Evolutionary conservation across 2,797 vertebrate species (phyloP), one percentile per base, ranked within the genome.

Genomic region (Mus minutoides): DNA sequence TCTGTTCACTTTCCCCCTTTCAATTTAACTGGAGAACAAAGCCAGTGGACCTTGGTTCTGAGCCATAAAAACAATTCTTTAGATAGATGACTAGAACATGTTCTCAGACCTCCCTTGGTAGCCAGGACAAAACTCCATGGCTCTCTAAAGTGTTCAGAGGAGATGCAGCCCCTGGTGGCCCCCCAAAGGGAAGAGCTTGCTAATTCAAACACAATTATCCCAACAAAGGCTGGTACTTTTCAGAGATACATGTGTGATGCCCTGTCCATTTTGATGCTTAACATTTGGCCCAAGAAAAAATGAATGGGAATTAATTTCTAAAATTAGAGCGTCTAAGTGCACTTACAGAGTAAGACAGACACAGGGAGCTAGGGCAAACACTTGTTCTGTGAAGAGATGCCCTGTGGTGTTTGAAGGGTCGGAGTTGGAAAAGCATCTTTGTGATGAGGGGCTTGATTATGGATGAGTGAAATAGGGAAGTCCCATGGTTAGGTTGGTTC

Each of bases 281-380:
- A 60, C 97, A 92, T 96, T 92, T 64, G 90, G 62, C 76, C 43
- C 84, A 71, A 6, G 17, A 17, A 2, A 2, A 54, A 34, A 60
- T 46, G 54, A 92, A 86, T 43, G 24, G 52, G 90, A 58, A 91
- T 92, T 82, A 29, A 26, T 84, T 73, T 93, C 71, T 80, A 13
- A 10, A 87, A 0, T 2, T 9, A 56, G 69, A 49, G 52, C 21
- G 0, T 14, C 40, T 19, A 80, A 91, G 69, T 24, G 37, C 60
- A 64, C 43, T 83, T 87, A 60, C 3, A 91, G 69, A 31, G 9
- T 26, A 67, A 78, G 83, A 73, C 77, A 21, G 40, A 71, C 76
- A 56, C 40, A 43, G 40, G 19, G 69, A 49, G 52, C 40, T 54
- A 90, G 58, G 43, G 40, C 13, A 13, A 24, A 31, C 10, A 3